A percentile compares a stretch with the other conserved stretches of the same genome.
phyloP scores from a whole-genome alignment of 64 coral and sea anemone species.

The Pocillopora verrucosa region DNA sequence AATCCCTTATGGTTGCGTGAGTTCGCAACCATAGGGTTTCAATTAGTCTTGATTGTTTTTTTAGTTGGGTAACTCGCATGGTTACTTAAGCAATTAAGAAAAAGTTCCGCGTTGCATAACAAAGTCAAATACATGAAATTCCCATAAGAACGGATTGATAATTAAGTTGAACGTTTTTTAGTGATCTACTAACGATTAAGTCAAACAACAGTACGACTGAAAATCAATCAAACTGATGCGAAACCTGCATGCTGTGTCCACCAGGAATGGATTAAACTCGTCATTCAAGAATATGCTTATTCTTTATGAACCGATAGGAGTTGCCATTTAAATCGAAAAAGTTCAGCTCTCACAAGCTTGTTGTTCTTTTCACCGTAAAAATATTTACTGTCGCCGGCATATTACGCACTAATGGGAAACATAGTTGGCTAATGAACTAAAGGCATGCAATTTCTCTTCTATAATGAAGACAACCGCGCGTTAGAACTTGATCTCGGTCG shows the following conservation, averaged over 20 bases:
- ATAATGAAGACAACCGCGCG: not conserved
- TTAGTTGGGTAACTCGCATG: not conserved
- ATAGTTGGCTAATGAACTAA: too few species aligned
- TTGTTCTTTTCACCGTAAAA: too few species aligned
- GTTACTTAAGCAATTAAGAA: not conserved
- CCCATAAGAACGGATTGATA: not conserved
- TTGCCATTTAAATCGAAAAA: too few species aligned
- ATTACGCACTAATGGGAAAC: too few species aligned
- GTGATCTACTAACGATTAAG: not conserved
- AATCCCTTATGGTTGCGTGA: not conserved
- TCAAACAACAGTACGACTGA: not conserved
- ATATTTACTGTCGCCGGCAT: too few species aligned
- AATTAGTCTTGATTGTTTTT: constrained; percentile 22
- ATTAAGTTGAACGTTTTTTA: not conserved
- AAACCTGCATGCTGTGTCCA: not conserved
- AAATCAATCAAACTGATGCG: too few species aligned
- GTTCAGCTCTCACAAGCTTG: too few species aligned
- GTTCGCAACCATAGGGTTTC: constrained; percentile 1
- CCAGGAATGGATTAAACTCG: not conserved
- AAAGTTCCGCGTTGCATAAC: not conserved
- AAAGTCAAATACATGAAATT: not conserved
- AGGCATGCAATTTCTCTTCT: too few species aligned
- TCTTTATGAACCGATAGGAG: not conserved
- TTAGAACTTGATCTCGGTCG: not conserved
- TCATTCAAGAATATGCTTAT: not conserved